Base-by-base conservation (phyloP, 1,140 invertebrate species). In the Eufriesea mexicana region DNA sequence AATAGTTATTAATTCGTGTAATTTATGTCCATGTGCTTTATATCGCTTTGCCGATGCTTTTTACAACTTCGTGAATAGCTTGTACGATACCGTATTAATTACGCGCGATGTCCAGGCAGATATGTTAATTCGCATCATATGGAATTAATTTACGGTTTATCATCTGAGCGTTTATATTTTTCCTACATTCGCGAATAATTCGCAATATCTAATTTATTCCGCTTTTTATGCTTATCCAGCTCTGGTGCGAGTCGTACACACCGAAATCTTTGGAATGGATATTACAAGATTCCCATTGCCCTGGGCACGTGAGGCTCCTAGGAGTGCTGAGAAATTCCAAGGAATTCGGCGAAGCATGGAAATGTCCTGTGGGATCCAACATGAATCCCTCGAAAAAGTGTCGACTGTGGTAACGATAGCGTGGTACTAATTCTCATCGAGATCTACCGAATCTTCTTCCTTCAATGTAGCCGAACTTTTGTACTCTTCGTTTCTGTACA, bases 381-480 rank as follows among this genome's bases (percentile, higher is more conserved):
- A 98, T 99, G 98, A 99, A 99, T 94, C 98, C 98, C 0, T 91
- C 94, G 7, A 96, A 96, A 80, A 96, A 95, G 91, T 99, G 98
- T 94, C 95, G 95, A 67, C 93, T 97, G 72, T 97, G 96, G 96
- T 96, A 89, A 25, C 8, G 16, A 12, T 9, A n/a, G 0, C 5
- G 20, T n/a, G 5, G 1, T 62, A 14, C 16, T 76, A 35, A 12
- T 25, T n/a, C 35, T 45, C 49, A n/a, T 18, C 23, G 28, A 20
- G 4, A 25, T 55, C 20, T 76, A n/a, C 57, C 62, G n/a, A 14
- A 64, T 76, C 42, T 57, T 35, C 45, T 28, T 78, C 35, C 51
- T 25, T 2, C 0, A n/a, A 45, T 20, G 5, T 8, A 42, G 45
- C 42, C 47, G 42, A 64, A 57, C 18, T 59, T 49, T 62, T 35